A percentile compares a stretch with the other conserved stretches of the same genome.
Conservation (phyloP, 1,140 invertebrate species). For the Maniola jurtina region DNA sequence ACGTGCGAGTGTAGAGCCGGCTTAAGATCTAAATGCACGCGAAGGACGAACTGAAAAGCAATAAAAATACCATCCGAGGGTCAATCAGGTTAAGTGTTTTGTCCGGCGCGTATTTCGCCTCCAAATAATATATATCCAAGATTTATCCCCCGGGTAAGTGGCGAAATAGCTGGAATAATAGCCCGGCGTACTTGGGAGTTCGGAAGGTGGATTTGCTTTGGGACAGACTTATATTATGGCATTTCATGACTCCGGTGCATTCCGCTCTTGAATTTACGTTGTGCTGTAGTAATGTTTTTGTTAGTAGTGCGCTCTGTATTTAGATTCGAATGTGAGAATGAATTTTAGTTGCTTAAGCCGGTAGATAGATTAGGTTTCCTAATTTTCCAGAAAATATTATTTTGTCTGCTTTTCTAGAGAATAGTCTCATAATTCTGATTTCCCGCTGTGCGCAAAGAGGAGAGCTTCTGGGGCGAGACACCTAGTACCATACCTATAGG, state of each 20-base stretch:
- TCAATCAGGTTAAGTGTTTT: constrained; percentile 74
- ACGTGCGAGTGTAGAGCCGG: no score
- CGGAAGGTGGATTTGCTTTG: constrained; percentile 30
- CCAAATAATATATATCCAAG: constrained; percentile 62
- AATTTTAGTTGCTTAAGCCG: neutral
- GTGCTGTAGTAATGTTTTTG: constrained; percentile 19
- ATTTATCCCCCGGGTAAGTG: constrained; percentile 58
- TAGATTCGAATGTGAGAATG: neutral
- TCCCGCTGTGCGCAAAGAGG: no score
- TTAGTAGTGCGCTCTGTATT: neutral
- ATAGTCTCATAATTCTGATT: neutral
- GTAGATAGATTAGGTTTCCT: neutral
- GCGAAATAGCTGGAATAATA: constrained; percentile 51
- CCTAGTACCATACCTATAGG: no score
- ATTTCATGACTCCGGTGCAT: constrained; percentile 32
- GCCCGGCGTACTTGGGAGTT: constrained; percentile 29
- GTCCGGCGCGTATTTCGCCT: constrained; percentile 55
- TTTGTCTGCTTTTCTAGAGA: neutral
- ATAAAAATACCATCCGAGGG: constrained; percentile 70
- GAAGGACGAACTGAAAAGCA: constrained; percentile 52
- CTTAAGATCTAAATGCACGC: constrained; percentile 18
- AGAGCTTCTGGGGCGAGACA: no score
- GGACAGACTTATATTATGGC: constrained; percentile 25
- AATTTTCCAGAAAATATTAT: neutral
- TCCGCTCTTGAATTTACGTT: constrained; percentile 29